These are phyloP conservation scores for Cotesia glomerata DNA, from an alignment of 1,140 invertebrate species.

Conservation along the genomic window DNA sequence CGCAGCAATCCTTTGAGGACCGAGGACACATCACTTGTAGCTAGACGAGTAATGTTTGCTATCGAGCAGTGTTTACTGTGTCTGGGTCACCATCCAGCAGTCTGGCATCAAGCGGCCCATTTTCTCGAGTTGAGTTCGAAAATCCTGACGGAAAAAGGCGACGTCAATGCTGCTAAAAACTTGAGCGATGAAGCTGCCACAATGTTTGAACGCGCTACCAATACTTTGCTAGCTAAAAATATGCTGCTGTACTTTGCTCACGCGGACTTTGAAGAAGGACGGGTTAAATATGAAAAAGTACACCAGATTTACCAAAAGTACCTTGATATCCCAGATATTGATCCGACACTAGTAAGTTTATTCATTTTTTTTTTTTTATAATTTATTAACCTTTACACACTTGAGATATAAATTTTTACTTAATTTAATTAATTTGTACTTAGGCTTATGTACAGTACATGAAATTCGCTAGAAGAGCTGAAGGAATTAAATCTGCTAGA, in stretches of 20 bases:
- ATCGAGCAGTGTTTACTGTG: conserved; percentile 97
- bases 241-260: conserved; percentile 97
- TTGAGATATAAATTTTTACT: conserved; percentile 13
- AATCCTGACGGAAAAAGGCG: conserved; percentile 92
- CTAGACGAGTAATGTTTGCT: conserved; percentile 95
- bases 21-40: conserved; percentile 92
- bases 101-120: conserved; percentile 98
- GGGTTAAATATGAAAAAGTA: conserved; percentile 96
- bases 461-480: conserved; percentile 96
- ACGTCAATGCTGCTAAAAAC: conserved; percentile 87
- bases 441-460: conserved; percentile 98
- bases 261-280: conserved; percentile 97
- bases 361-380: conserved; percentile 18
- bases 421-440: conserved; percentile 18
- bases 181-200: conserved; percentile 93
- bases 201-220: conserved; percentile 92
- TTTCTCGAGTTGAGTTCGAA: conserved; percentile 95
- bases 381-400: too few relatives aligned
- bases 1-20: conserved; percentile 94
- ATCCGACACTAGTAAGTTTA: conserved; percentile 87
- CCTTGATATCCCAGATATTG: conserved; percentile 86
- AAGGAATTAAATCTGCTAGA: conserved; percentile 96
- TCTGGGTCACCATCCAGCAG: conserved; percentile 95
- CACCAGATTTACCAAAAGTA: conserved; percentile 95
- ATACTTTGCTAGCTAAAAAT: conserved; percentile 86